A percentile compares a stretch with the other conserved stretches of the same genome.
phyloP scores from a whole-genome alignment of 2,888 invertebrate genomes.

The Pyrrhosoma nymphula region DNA sequence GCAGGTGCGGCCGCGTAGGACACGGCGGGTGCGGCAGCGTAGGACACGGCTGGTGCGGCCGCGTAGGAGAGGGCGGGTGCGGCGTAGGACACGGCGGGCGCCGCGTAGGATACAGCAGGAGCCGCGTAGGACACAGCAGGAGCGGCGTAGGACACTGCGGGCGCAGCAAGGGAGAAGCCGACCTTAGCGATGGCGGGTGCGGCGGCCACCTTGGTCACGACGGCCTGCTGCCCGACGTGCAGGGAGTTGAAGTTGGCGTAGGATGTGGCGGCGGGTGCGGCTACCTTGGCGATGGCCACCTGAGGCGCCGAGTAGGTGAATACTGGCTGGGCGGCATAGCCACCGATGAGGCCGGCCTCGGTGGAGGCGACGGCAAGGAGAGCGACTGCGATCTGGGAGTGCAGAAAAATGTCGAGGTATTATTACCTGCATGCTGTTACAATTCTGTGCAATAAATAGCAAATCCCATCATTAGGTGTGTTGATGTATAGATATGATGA shows the following conservation, averaged over 20 bases:
- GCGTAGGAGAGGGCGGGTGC: neutral
- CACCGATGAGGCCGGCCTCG: constrained; percentile 45
- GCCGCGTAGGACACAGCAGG: neutral
- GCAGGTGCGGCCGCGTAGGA: constrained; percentile 60
- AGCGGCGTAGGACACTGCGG: neutral
- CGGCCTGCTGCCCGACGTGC: constrained; percentile 67
- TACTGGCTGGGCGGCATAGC: neutral
- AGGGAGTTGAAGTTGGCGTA: constrained; percentile 68
- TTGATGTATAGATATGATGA: no score
- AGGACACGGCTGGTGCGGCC: neutral
- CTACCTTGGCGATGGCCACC: constrained; percentile 59
- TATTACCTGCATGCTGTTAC: neutral
- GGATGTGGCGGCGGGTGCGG: constrained; percentile 68
- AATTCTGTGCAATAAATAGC: neutral
- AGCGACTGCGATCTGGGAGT: constrained; percentile 39
- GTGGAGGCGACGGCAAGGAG: constrained; percentile 62
- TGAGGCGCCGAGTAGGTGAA: constrained; percentile 37
- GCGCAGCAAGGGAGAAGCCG: constrained; percentile 27
- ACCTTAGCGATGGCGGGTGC: constrained; percentile 59
- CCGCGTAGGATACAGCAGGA: constrained; percentile 13
- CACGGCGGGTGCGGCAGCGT: constrained; percentile 41
- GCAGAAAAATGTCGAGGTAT: neutral
- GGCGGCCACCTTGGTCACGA: constrained; percentile 58
- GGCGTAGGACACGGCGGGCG: constrained; percentile 41
- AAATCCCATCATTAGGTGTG: neutral